These are phyloP conservation scores for Glyptemys insculpta DNA, from an alignment of 2,797 vertebrate species.

Conservation along the genomic window DNA sequence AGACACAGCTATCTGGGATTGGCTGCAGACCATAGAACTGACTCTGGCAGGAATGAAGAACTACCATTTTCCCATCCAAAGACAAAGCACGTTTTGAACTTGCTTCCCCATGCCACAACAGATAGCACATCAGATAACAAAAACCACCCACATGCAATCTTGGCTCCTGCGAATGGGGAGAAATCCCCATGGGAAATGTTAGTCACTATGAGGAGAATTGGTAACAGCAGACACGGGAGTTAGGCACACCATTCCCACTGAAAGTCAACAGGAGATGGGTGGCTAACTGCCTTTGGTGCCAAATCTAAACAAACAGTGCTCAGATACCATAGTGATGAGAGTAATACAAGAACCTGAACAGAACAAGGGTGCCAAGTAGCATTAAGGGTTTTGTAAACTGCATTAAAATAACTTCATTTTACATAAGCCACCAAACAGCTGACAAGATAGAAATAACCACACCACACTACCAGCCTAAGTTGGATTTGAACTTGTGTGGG, in stretches of 20 bases:
- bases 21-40: background rate
- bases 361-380: background rate
- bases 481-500: background rate
- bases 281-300: background rate
- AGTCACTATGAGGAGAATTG: background rate
- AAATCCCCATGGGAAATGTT: background rate
- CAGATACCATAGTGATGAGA: background rate
- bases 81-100: background rate
- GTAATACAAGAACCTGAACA: background rate
- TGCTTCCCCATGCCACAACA: background rate
- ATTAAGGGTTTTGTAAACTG: background rate
- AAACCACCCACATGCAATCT: background rate
- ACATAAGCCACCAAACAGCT: background rate
- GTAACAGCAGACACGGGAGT: background rate
- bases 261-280: background rate
- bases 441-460: background rate
- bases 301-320: background rate
- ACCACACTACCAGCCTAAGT: background rate
- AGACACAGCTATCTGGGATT: background rate
- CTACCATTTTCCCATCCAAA: background rate
- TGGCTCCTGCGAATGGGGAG: rapidly evolving
- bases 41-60: background rate
- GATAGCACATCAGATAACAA: rapidly evolving
- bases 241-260: background rate
- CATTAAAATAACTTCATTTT: background rate